Evolutionary conservation across 2,113 vertebrate species (phyloP), one percentile per base, ranked within the genome.

Genomic region (Megaleporinus macrocephalus): DNA sequence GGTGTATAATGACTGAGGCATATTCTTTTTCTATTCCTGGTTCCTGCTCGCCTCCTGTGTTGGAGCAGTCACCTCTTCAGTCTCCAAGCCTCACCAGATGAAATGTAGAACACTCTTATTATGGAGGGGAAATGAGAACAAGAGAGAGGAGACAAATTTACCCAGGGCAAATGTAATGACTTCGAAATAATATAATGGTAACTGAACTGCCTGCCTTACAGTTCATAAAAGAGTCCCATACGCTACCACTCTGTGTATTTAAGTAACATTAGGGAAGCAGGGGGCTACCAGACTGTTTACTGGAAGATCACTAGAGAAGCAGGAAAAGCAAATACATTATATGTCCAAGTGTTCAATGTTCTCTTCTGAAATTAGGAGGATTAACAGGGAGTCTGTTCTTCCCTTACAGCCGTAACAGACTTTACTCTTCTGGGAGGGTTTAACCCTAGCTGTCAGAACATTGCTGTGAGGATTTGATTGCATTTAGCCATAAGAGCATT

Each of bases 181-280:
- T 81, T 74, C 61, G 27, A 74, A 81, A 81, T 81, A 81, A 81
- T 81, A 44, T 81, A 81, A 75, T 62, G 22, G 30, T 68, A 81
- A 66, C 71, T 74, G 61, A 75, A 81, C 53, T 66, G 47, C 36
- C 5, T 74, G 79, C 78, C 22, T 72, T 72, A n/a, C n/a, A 26
- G 66, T 74, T 81, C 36, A 63, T 73, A 63, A 81, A 66, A 74
- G 29, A 59, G 10, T 68, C 71, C 59, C 20, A 66, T 81, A 57
- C 47, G 29, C 53, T 74, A 66, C 27, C 26, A 44, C 9, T 9
- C 41, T 44, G 5, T 44, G 47, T 57, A 81, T 81, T 74, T 49
- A 75, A 53, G 29, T 66, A n/a, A 27, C 72, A 81, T 76, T 76
- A 81, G n/a, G 16, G 41, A 72, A 16, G 36, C 51, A 41, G 53